Base-by-base conservation (phyloP, 2,888 invertebrate species). In the Rhamphomyia laevipes region DNA sequence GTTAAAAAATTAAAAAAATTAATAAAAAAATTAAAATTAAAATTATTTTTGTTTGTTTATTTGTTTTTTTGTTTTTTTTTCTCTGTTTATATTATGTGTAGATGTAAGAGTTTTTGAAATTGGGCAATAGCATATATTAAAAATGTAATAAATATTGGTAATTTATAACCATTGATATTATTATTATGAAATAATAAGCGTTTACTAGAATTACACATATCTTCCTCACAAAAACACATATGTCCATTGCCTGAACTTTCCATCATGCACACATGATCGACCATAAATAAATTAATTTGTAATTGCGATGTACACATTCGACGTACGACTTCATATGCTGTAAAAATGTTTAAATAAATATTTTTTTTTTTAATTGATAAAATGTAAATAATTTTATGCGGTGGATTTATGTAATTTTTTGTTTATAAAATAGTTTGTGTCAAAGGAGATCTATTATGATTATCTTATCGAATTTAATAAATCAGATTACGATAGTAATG, bases 181-280 rank as follows among this genome's bases (percentile, higher is more conserved):
- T 15, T 45, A 12, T 53, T 61, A 58, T n/a, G n/a, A n/a, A n/a
- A n/a, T 56, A 62, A 62, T 66, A 69, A 63, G 66, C 67, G 65
- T 66, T 68, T 61, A 66, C 71, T 69, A 65, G 67, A 66, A 68
- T 93, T 93, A 79, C 93, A 93, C 85, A 87, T 87, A 77, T 93
- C 91, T 78, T 91, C 91, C 79, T 93, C 92, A 78, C 93, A 93
- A 82, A 93, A 93, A 79, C 92, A 93, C 92, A 93, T 93, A 82
- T 91, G 91, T 75, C 93, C 93, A 71, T 85, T 90, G 77, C 92
- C 91, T 79, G 89, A 89, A 82, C 92, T 90, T 85, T 93, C 93
- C 85, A 89, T 87, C 92, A 93, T 93, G 84, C 93, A 93, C 77
- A 93, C 93, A 78, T 93, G 93, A 69, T 93, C 93, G 73, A 93